Evolutionary conservation across 2,113 vertebrate species (phyloP), one percentile per base, ranked within the genome.

Genomic region (Ornithorhynchus anatinus): DNA sequence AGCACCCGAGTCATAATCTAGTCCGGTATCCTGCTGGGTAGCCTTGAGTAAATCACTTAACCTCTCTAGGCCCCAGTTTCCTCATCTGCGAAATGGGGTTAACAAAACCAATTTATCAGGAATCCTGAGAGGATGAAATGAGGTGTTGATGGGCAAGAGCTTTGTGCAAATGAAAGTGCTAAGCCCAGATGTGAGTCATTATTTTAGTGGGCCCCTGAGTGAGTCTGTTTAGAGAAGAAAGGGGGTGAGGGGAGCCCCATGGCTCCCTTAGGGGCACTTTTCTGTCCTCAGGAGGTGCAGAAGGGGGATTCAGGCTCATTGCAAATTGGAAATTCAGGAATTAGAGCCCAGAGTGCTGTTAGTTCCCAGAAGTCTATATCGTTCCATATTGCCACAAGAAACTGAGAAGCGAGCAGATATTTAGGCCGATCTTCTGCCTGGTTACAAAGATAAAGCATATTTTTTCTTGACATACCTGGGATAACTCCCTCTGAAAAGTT

Each of bases 281-380:
- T 48, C 19, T 29, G 29, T 16, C 3, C 2, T 6, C 3, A 29
- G 25, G 7, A 29, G 29, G 14, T 9, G 14, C 15, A 29, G 6
- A 48, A 48, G 29, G 23, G 5, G n/a, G n/a, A n/a, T n/a, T n/a
- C n/a, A n/a, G n/a, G n/a, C n/a, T n/a, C n/a, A 29, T 59, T 67
- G 56, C 67, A 51, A 53, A 70, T 67, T 77, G 59, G 42, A 58
- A 54, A 75, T 64, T 69, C 45, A 48, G 59, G 27, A 79, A 36
- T 43, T 70, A 71, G 66, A 53, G 63, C 54, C 36, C 40, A 58
- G 72, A 75, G 63, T 48, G 43, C 44, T 72, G 43, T 39, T 57
- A 38, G 42, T 29, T 31, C 63, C 52, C 48, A 64, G 52, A 85
- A 77, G 48, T 38, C 37, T 63, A 29, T 40, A 19, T 60, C 32